phyloP scores from a whole-genome alignment of 2,113 vertebrate genomes.

The Rhegmatorhina hoffmannsi region DNA sequence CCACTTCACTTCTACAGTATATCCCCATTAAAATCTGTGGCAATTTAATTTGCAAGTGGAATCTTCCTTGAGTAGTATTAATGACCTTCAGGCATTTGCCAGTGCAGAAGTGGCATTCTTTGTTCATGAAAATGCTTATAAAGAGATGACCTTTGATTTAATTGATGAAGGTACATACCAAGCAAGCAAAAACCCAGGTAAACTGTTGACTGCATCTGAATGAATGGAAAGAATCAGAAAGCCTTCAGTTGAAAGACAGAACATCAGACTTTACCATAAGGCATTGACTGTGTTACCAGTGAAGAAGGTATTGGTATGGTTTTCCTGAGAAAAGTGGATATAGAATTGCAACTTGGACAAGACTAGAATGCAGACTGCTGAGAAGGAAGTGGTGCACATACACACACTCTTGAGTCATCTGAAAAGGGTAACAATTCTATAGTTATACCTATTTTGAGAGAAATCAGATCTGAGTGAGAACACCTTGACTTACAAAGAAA shows the following conservation, averaged over 20 bases:
- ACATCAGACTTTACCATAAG: not conserved
- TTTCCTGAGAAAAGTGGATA: not conserved
- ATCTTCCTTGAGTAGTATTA: not conserved
- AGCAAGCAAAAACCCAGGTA: not conserved
- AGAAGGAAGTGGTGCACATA: not conserved
- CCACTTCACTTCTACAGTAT: not conserved
- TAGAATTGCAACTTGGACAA: not conserved
- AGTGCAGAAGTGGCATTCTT: not conserved
- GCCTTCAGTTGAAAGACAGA: not conserved
- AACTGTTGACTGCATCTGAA: not conserved
- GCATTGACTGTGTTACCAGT: rapidly evolving
- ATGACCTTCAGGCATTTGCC: not conserved
- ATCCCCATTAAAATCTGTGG: not conserved
- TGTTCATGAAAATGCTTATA: not conserved
- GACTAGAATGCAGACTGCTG: not conserved
- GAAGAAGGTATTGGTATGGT: not conserved
- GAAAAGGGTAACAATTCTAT: not conserved
- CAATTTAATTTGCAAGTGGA: not conserved
- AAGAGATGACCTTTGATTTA: not conserved
- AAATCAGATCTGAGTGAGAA: not conserved
- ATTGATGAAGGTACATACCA: not conserved
- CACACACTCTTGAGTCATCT: not conserved
- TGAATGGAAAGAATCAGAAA: not conserved
- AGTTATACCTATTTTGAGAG: not conserved
- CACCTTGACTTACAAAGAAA: not conserved